A percentile compares a stretch with the other conserved stretches of the same genome.
These are phyloP conservation scores for Coelinius sp. DNA, from an alignment of 2,888 invertebrate genomes.

Conservation along the genomic window DNA sequence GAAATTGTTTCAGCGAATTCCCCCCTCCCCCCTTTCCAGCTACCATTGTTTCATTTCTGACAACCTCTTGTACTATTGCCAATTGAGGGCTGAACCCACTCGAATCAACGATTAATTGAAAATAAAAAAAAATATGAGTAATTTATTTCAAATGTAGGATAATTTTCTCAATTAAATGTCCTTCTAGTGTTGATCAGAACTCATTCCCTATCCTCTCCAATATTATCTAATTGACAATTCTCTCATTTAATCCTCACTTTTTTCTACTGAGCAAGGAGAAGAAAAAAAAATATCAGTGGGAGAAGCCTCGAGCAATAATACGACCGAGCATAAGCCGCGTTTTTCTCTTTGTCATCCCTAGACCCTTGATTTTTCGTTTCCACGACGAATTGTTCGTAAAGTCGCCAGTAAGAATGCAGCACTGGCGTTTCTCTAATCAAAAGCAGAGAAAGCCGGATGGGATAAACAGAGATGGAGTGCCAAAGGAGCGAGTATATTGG, in stretches of 20 bases:
- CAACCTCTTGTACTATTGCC: not conserved
- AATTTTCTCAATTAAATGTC: no score
- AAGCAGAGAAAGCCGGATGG: constrained; percentile 17
- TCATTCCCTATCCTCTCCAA: not conserved
- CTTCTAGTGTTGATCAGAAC: no score
- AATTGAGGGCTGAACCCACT: no score
- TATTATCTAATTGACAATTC: not conserved
- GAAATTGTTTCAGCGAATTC: not conserved
- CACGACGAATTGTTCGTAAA: constrained; percentile 1
- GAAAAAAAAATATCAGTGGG: not conserved
- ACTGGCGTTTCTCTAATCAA: constrained; percentile 31
- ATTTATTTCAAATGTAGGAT: no score
- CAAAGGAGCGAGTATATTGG: constrained; percentile 12
- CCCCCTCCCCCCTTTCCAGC: not conserved
- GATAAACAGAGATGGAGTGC: constrained; percentile 35
- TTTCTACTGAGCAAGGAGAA: not conserved
- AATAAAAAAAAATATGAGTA: no score
- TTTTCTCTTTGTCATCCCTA: not conserved
- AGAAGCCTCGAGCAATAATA: not conserved
- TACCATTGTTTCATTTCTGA: not conserved
- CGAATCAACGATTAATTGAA: no score
- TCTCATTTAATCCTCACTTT: not conserved
- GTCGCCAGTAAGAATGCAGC: constrained; percentile 12
- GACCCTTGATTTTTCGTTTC: not conserved
- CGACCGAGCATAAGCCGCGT: not conserved